Conservation (phyloP, 2,888 invertebrate species). For the Heliothis peltigera region DNA sequence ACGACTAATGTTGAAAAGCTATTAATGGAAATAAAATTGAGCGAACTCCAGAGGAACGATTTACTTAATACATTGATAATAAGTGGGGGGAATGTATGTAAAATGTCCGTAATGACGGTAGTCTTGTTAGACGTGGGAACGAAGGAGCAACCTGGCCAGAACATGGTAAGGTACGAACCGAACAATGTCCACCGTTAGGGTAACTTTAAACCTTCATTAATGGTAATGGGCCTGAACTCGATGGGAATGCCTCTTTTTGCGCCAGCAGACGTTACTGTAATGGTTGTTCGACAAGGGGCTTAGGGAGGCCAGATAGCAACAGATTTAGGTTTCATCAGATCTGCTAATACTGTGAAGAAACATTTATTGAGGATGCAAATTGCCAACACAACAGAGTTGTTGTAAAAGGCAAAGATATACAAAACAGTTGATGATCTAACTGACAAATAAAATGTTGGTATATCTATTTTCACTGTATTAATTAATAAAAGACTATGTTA, state of each 20-base stretch:
- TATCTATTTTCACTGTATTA: slow-evolving; percentile 5
- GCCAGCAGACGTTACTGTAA: slow-evolving; percentile 75
- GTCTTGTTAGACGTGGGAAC: slow-evolving; percentile 89
- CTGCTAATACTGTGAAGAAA: slow-evolving; percentile 33
- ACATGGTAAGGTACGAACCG: slow-evolving; percentile 81
- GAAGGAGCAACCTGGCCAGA: slow-evolving; percentile 69
- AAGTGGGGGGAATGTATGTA: slow-evolving; percentile 86
- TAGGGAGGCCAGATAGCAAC: slow-evolving; percentile 35
- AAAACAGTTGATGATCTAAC: neutral
- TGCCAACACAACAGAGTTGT: slow-evolving; percentile 2
- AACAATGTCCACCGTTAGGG: slow-evolving; percentile 87
- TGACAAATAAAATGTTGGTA: neutral
- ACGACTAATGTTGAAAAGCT: slow-evolving; percentile 78
- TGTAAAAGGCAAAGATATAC: neutral
- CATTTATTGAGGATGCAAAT: slow-evolving; percentile 1
- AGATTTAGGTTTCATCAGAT: slow-evolving; percentile 36
- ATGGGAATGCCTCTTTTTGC: slow-evolving; percentile 85
- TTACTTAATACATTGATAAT: slow-evolving; percentile 88
- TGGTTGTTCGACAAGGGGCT: slow-evolving; percentile 75
- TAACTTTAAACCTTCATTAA: slow-evolving; percentile 84
- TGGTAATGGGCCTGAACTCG: slow-evolving; percentile 84
- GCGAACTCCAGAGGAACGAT: slow-evolving; percentile 81
- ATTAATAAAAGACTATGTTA: neutral
- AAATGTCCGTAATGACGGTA: slow-evolving; percentile 86
- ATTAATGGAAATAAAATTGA: slow-evolving; percentile 88